These are phyloP conservation scores for Hemicordylus capensis DNA, from an alignment of 2,113 vertebrate genomes.

Conservation along the genomic window DNA sequence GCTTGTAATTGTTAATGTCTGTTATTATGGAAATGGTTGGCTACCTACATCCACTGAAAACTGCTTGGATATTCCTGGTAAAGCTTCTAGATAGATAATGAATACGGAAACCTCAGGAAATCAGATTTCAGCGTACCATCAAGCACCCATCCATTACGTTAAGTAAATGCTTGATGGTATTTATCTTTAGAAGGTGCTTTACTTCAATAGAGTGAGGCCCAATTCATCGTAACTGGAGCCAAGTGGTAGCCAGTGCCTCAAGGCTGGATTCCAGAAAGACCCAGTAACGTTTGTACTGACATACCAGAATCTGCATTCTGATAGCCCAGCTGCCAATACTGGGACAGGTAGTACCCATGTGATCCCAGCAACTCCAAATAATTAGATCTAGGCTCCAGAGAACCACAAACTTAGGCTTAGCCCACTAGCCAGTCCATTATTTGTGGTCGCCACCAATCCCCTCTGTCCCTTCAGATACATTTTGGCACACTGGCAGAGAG, in stretches of 20 bases:
- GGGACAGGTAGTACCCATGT: not conserved
- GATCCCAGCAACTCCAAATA: not conserved
- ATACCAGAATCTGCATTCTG: too few relatives aligned
- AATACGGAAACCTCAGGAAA: constrained; percentile 65
- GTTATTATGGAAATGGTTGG: constrained; percentile 24
- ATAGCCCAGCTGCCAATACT: not conserved
- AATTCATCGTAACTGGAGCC: not conserved
- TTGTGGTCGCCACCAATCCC: too few relatives aligned
- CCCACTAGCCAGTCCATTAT: too few relatives aligned
- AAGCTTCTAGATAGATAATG: constrained; percentile 41
- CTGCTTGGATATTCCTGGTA: constrained; percentile 43
- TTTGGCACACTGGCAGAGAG: too few relatives aligned
- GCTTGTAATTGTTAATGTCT: constrained; percentile 26
- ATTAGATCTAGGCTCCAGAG: not conserved
- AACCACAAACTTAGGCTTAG: too few relatives aligned
- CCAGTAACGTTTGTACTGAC: too few relatives aligned
- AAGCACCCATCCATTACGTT: constrained; percentile 48
- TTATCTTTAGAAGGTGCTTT: constrained; percentile 1
- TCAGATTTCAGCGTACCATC: constrained; percentile 58
- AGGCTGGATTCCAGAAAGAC: not conserved
- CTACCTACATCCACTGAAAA: constrained; percentile 53
- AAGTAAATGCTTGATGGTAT: not conserved
- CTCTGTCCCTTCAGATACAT: too few relatives aligned
- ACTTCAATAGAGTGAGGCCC: not conserved
- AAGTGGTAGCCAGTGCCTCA: not conserved